Evolutionary conservation across 2,797 vertebrate genomes (phyloP).

Genomic region (Labeo calbasu): DNA sequence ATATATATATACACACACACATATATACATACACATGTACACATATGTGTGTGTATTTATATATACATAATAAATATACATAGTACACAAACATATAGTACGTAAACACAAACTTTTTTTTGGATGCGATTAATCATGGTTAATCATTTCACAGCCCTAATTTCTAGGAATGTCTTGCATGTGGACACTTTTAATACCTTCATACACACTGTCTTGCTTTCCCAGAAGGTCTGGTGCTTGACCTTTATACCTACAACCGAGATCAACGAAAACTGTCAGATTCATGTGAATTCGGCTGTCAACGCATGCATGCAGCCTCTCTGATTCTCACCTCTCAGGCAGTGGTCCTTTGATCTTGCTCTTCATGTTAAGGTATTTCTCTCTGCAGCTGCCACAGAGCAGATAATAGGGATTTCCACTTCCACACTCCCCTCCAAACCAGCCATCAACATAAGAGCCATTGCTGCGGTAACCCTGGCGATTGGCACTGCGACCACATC

Average conservation of each 20-base stretch:
- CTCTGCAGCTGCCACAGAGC: constrained; percentile 91
- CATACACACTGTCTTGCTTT: constrained; percentile 97
- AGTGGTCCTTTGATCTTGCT: constrained; percentile 87
- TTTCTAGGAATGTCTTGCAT: neutral
- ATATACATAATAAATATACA: too few relatives aligned
- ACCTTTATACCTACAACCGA: constrained; percentile 88
- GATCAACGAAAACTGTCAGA: constrained; percentile 20
- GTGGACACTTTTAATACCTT: constrained; percentile 80
- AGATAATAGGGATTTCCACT: constrained; percentile 97
- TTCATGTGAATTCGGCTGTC: neutral
- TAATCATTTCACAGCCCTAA: too few relatives aligned
- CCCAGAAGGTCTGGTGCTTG: constrained; percentile 97
- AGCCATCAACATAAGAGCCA: constrained; percentile 96
- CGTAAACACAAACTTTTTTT: too few relatives aligned
- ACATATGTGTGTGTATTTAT: too few relatives aligned
- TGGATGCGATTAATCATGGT: too few relatives aligned
- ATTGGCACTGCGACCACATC: constrained; percentile 95
- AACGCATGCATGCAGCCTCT: neutral
- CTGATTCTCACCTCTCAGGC: constrained; percentile 85
- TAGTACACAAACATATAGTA: too few relatives aligned
- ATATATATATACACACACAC: too few relatives aligned
- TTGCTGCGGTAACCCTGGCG: constrained; percentile 97
- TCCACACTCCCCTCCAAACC: constrained; percentile 97
- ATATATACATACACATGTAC: too few relatives aligned
- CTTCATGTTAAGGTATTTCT: constrained; percentile 92